phyloP scores from a whole-genome alignment of 2,888 invertebrate genomes.

The Invenusta paracnida region DNA sequence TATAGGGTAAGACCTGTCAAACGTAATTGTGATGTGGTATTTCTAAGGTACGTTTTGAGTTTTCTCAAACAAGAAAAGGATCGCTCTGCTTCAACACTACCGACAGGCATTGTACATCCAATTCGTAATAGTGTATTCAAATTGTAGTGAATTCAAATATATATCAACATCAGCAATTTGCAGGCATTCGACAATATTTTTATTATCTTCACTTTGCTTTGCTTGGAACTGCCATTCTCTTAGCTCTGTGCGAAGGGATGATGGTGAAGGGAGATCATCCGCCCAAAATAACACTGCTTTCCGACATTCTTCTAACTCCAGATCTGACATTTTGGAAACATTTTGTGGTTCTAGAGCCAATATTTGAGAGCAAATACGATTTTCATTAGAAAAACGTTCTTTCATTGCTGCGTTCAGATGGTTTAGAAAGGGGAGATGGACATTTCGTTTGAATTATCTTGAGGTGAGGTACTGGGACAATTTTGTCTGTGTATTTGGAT shows the following conservation, averaged over 20 bases:
- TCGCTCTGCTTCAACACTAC: neutral
- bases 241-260: neutral
- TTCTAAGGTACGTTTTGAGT: neutral
- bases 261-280: neutral
- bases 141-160: neutral
- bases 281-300: neutral
- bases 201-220: neutral
- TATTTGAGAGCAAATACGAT: neutral
- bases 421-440: neutral
- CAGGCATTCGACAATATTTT: neutral
- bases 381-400: neutral
- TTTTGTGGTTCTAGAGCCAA: neutral
- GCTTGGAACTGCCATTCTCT: neutral
- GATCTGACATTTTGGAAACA: neutral
- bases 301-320: neutral
- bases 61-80: neutral
- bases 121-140: neutral
- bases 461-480: neutral
- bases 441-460: constrained; percentile 1
- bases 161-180: neutral
- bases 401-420: neutral
- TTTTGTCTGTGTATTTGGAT: neutral
- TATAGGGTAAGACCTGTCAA: neutral
- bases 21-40: neutral
- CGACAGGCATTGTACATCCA: neutral